Percentiles rank a stretch among this genome's conserved stretches.
phyloP scores from a whole-genome alignment of 2,888 invertebrate genomes.

The Leucozona laternaria region DNA sequence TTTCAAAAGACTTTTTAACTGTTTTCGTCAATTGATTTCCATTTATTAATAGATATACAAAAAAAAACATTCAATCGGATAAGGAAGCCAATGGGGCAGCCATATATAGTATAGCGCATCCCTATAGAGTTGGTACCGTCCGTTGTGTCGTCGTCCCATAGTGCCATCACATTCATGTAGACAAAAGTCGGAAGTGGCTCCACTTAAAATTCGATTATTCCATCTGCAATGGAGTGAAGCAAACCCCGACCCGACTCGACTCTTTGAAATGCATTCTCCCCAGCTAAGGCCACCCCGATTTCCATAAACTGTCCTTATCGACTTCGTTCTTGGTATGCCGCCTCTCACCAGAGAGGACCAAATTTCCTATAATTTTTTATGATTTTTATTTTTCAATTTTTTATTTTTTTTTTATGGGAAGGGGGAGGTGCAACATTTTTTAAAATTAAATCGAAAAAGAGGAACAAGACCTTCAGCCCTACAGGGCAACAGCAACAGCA shows the following conservation, averaged over 20 bases:
- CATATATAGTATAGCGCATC: neutral
- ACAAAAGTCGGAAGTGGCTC: constrained; percentile 68
- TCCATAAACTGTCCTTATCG: constrained; percentile 75
- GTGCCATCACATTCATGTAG: constrained; percentile 39
- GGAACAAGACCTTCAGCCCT: constrained; percentile 3
- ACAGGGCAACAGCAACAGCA: constrained; percentile 11
- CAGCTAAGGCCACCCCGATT: constrained; percentile 62
- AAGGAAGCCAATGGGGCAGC: constrained; percentile 39
- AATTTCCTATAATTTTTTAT: constrained; percentile 24
- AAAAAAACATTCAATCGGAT: constrained; percentile 51
- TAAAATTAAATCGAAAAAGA: constrained; percentile 51
- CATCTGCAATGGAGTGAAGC: constrained; percentile 42
- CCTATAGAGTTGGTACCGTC: neutral
- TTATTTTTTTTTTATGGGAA: constrained; percentile 24
- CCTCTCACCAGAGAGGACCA: constrained; percentile 34
- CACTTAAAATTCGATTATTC: constrained; percentile 74
- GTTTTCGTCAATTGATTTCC: constrained; percentile 69
- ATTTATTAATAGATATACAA: constrained; percentile 59
- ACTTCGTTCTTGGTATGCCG: constrained; percentile 11
- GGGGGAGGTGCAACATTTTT: constrained; percentile 4
- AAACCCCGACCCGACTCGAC: neutral
- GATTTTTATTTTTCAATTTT: constrained; percentile 19
- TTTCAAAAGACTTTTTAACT: constrained; percentile 38
- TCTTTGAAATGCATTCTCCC: constrained; percentile 37
- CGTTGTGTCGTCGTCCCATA: neutral